These are phyloP conservation scores for Pyrochroa serraticornis DNA, from an alignment of 2,888 invertebrate genomes.

Conservation along the genomic window DNA sequence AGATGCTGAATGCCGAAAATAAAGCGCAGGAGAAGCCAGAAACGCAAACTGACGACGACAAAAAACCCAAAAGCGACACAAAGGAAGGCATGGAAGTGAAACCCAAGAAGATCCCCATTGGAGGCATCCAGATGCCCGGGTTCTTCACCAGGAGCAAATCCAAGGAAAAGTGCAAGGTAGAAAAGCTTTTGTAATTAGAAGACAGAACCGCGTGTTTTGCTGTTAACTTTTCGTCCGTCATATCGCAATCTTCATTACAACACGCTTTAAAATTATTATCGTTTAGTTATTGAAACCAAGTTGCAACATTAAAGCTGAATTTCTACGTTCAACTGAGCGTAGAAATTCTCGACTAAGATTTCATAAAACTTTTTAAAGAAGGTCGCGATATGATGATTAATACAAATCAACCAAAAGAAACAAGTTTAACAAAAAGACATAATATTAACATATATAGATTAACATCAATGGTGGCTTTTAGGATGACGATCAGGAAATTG, in stretches of 20 bases:
- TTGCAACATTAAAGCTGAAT: too few species aligned
- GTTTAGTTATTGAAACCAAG: too few species aligned
- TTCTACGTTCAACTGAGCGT: too few species aligned
- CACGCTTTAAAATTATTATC: too few species aligned
- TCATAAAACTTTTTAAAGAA: too few species aligned
- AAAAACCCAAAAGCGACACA: slow-evolving; percentile 63
- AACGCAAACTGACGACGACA: slow-evolving; percentile 58
- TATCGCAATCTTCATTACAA: not conserved
- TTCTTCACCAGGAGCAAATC: slow-evolving; percentile 81
- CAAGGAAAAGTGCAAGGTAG: slow-evolving; percentile 74
- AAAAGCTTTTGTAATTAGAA: not conserved
- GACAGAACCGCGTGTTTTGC: too few species aligned
- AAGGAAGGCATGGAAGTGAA: slow-evolving; percentile 77
- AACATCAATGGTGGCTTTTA: slow-evolving; percentile 35
- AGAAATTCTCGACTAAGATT: too few species aligned
- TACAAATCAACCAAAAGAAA: too few species aligned
- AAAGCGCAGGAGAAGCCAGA: slow-evolving; percentile 60
- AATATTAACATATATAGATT: too few species aligned
- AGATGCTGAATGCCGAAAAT: slow-evolving; percentile 67
- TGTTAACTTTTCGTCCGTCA: not conserved
- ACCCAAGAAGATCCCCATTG: slow-evolving; percentile 83
- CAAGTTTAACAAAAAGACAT: too few species aligned
- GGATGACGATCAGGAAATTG: slow-evolving; percentile 58
- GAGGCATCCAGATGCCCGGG: slow-evolving; percentile 87
- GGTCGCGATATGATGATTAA: too few species aligned